A percentile compares a stretch with the other conserved stretches of the same genome.
phyloP scores from a whole-genome alignment of 2,113 vertebrate genomes.

The Leptobrachium ailaonicum region DNA sequence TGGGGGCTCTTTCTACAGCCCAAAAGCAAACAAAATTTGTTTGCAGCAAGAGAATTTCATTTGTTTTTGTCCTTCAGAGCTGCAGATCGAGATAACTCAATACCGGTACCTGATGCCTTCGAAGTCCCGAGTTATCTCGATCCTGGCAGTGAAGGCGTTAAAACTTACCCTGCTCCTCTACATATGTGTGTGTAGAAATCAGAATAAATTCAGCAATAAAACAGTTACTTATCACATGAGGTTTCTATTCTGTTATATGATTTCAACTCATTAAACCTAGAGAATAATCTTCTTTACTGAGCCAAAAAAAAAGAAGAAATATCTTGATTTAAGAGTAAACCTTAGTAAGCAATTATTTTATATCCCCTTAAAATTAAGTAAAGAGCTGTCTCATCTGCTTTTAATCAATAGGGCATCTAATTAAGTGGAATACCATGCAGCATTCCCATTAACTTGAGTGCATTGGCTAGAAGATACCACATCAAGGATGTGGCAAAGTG shows the following conservation, averaged over 20 bases:
- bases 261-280: not conserved
- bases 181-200: too few relatives aligned
- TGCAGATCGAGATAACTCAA: too few relatives aligned
- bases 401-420: slow-evolving; percentile 50
- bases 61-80: too few relatives aligned
- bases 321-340: slow-evolving; percentile 1
- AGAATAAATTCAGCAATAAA: too few relatives aligned
- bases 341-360: slow-evolving; percentile 48
- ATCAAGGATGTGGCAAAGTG: slow-evolving; percentile 28
- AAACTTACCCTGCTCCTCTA: too few relatives aligned
- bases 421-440: slow-evolving; percentile 41
- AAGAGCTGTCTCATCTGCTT: slow-evolving; percentile 43
- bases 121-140: too few relatives aligned
- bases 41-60: too few relatives aligned
- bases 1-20: too few relatives aligned
- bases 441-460: slow-evolving; percentile 44
- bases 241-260: not conserved
- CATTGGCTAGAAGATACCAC: slow-evolving; percentile 38
- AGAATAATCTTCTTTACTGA: not conserved
- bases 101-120: too few relatives aligned
- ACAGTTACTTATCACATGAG: not conserved
- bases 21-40: too few relatives aligned
- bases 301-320: not conserved
- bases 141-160: too few relatives aligned
- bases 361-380: slow-evolving; percentile 38